Conservation (phyloP, 2,888 invertebrate species). For the Patella caerulea region DNA sequence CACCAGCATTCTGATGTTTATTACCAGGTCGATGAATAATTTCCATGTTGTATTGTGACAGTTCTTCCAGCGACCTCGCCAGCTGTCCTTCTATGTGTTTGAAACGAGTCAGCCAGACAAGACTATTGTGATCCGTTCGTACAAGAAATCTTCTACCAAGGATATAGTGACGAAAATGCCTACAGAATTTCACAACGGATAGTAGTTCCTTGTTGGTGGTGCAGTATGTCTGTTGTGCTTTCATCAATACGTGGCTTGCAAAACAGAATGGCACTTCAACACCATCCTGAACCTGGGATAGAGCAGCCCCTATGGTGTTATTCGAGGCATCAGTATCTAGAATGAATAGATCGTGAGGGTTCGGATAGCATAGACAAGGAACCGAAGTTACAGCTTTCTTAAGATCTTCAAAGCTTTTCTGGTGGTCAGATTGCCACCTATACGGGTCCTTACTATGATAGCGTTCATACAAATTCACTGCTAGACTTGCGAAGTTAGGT, state of each 20-base stretch:
- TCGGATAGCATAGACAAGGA: no score
- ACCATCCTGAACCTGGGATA: no score
- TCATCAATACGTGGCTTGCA: background rate
- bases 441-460: background rate
- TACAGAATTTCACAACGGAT: constrained; percentile 36
- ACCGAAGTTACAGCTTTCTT: no score
- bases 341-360: no score
- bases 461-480: no score
- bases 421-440: constrained; percentile 18
- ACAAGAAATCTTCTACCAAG: no score
- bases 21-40: constrained; percentile 26
- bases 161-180: no score
- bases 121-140: constrained; percentile 38
- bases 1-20: constrained; percentile 32
- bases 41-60: constrained; percentile 37
- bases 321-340: no score
- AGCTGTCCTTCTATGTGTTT: constrained; percentile 37
- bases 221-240: constrained; percentile 39
- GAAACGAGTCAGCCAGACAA: constrained; percentile 35
- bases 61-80: constrained; percentile 41
- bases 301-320: no score
- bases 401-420: no score
- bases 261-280: no score
- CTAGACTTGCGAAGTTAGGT: no score
- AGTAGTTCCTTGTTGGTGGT: constrained; percentile 16